Evolutionary conservation across 2,113 vertebrate species (phyloP), one percentile per base, ranked within the genome.

Genomic region (Vanacampus margaritifer): DNA sequence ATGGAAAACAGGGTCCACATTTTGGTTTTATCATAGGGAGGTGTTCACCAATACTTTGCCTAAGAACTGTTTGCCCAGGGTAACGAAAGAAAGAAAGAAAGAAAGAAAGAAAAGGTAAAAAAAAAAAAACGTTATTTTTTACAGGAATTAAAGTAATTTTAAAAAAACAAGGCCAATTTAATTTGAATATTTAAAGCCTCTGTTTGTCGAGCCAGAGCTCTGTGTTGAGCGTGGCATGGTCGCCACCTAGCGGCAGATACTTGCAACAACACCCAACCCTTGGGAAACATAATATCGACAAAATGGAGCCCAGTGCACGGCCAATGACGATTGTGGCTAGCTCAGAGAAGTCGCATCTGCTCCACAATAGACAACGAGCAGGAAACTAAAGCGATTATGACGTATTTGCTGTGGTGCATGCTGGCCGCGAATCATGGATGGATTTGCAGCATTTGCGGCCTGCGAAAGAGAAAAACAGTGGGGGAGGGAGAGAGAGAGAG

Each of bases 231-330:
- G 41, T 13, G 10, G 2, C 67, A 32, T 77, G 6, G 59, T 36
- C 35, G 80, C 70, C 82, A 84, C 81, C 89, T 87, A 87, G 84
- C 12, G 87, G 75, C 1, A 23, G 1, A 0, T 12, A 11, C 12
- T 0, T 0, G 79, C 39, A 64, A 73, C 0, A 57, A 26, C 59
- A 37, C 58, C 8, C 7, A 26, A 46, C 28, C 48, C 48, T 21
- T 3, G 26, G 23, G 26, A 57, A 21, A 51, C 13, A 54, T 58
- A 67, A 75, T 76, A 69, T 86, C 81, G 82, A 90, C 89, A 90
- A 90, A 90, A 90, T 90, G 89, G 89, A 88, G 85, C 80, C 88
- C 80, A 72, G 37, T 60, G 73, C 83, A 80, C 84, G 85, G 86
- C 85, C 84, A n/a, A 86, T 89, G 85, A 87, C 84, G 87, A 87